Evolutionary conservation across 2,113 vertebrate species (phyloP).

Genomic region (Thermophis baileyi): DNA sequence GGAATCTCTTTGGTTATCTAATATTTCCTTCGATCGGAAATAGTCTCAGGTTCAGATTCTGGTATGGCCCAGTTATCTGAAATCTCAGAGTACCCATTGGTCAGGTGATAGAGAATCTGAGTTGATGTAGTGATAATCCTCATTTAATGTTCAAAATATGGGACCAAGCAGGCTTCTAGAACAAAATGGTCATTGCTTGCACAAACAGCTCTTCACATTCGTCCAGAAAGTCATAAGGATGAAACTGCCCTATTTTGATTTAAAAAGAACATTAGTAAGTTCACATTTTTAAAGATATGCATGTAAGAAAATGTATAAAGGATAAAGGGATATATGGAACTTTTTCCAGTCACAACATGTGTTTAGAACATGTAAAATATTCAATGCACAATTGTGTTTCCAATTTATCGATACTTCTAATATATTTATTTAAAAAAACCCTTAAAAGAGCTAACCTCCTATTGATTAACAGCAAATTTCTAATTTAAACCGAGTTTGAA

Average conservation of each 20-base stretch:
- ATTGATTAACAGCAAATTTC: constrained; percentile 20
- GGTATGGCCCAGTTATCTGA: not conserved
- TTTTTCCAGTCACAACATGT: not conserved
- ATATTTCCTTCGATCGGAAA: not conserved
- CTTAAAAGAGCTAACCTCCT: not conserved
- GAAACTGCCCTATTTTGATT: not conserved
- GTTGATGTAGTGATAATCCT: not conserved
- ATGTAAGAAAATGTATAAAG: not conserved
- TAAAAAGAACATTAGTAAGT: not conserved
- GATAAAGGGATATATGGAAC: not conserved
- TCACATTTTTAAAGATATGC: not conserved
- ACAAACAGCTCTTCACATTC: not conserved
- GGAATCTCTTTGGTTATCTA: not conserved
- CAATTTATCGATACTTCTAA: constrained; percentile 3
- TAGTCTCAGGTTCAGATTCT: not conserved
- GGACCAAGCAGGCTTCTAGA: not conserved
- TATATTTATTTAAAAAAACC: not conserved
- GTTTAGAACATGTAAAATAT: not conserved
- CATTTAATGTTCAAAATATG: not conserved
- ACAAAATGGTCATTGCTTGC: not conserved
- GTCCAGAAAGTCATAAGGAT: not conserved
- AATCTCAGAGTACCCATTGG: not conserved
- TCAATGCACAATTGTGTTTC: not conserved
- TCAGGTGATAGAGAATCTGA: not conserved
- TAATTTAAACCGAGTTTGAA: constrained; percentile 22